Percentiles rank a stretch among this genome's conserved stretches.
These are phyloP conservation scores for Cosmopolites sordidus DNA, from an alignment of 2,888 invertebrate genomes.

Conservation along the genomic window DNA sequence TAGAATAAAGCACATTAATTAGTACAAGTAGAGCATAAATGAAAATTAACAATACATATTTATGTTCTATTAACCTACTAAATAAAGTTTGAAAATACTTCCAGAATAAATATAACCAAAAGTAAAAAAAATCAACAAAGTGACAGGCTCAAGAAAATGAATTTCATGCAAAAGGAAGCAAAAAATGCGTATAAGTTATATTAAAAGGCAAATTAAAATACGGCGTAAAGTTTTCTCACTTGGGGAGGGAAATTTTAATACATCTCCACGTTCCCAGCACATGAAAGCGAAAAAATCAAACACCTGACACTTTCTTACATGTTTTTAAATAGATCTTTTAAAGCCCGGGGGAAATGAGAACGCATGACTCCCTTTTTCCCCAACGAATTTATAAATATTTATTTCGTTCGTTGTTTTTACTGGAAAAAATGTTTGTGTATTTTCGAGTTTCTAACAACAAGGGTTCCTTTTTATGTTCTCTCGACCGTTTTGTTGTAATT, in stretches of 20 bases:
- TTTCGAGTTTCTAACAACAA: no score
- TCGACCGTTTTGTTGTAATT: no score
- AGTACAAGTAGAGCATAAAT: no score
- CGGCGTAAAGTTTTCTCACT: background rate
- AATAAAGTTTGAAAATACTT: no score
- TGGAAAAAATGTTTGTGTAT: background rate
- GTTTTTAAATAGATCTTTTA: conserved; percentile 24
- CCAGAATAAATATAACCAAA: no score
- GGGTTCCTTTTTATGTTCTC: no score
- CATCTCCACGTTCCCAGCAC: background rate
- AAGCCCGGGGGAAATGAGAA: conserved; percentile 20
- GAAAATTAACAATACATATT: no score
- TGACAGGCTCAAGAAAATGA: background rate
- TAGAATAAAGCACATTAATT: no score
- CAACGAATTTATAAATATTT: conserved; percentile 19
- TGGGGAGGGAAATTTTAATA: background rate
- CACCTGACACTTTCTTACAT: conserved; percentile 24
- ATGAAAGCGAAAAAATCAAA: conserved; percentile 18
- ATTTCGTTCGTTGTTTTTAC: conserved; percentile 13
- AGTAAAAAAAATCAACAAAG: no score
- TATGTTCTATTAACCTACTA: no score
- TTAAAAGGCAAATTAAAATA: background rate
- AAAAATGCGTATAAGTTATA: no score
- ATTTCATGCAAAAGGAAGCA: background rate
- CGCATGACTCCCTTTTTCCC: conserved; percentile 1